Conservation (phyloP, 2,113 vertebrate genomes). For the Drymodes brunneopygia region DNA sequence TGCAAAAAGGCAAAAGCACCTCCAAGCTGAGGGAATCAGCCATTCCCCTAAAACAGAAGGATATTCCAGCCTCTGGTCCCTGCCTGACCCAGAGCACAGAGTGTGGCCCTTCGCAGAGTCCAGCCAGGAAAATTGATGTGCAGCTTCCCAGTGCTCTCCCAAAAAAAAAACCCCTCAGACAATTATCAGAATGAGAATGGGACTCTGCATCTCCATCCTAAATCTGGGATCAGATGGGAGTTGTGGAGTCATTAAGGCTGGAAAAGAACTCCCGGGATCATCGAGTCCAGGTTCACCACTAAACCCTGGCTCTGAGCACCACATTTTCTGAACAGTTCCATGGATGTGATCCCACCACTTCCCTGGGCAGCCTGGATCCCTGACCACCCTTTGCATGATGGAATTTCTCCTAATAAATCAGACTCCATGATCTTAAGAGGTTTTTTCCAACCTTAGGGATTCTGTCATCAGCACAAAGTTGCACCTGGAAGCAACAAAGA, state of each 20-base stretch:
- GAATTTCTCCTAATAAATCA: neutral
- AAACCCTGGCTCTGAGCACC: neutral
- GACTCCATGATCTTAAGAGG: neutral
- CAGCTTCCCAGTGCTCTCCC: neutral
- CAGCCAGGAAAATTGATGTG: neutral
- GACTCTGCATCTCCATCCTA: neutral
- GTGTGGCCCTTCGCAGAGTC: neutral
- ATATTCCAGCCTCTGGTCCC: neutral
- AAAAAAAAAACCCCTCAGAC: neutral
- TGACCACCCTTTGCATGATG: neutral
- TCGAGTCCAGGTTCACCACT: no score
- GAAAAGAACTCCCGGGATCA: neutral
- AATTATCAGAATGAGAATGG: neutral
- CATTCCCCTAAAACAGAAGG: neutral
- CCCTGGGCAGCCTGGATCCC: neutral
- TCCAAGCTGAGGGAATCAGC: neutral
- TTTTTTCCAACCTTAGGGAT: neutral
- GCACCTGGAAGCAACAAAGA: neutral
- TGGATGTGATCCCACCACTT: neutral
- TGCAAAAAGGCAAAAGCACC: neutral
- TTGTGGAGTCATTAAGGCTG: neutral
- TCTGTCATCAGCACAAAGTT: neutral
- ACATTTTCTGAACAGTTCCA: neutral
- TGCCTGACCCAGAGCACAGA: neutral
- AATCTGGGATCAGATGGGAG: neutral